These are phyloP conservation scores for Camarhynchus parvulus DNA, from an alignment of 2,113 vertebrate genomes.

Conservation along the genomic window DNA sequence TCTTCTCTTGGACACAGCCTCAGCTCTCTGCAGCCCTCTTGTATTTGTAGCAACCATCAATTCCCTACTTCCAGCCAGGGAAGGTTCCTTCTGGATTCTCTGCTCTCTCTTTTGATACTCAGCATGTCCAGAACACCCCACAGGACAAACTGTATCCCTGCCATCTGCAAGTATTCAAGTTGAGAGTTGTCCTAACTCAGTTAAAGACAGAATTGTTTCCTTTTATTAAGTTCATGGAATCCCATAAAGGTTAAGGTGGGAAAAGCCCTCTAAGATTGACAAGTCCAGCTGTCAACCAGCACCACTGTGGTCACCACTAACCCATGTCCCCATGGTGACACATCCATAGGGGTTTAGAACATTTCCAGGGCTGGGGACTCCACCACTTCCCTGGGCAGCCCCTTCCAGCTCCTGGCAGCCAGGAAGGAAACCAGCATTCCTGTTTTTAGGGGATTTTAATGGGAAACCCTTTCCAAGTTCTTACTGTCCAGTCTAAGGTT, in stretches of 20 bases:
- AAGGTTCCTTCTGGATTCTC: background rate
- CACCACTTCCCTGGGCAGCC: background rate
- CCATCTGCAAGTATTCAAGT: background rate
- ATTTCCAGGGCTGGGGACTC: background rate
- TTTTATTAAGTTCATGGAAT: background rate
- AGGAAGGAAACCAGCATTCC: background rate
- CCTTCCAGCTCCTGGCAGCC: background rate
- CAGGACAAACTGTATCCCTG: background rate
- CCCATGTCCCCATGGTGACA: background rate
- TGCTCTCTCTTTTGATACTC: background rate
- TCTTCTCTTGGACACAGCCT: background rate
- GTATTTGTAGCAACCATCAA: background rate
- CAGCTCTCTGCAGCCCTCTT: background rate
- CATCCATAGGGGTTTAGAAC: background rate
- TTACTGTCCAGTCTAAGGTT: background rate
- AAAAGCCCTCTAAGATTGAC: background rate
- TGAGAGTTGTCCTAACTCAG: background rate
- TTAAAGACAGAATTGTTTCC: background rate
- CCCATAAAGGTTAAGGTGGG: no score
- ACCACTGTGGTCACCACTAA: rapidly evolving
- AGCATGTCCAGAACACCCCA: background rate
- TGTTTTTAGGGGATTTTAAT: background rate
- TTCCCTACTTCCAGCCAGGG: background rate
- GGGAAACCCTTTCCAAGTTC: background rate
- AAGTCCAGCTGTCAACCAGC: background rate